A percentile compares a stretch with the other conserved stretches of the same genome.
Evolutionary conservation across 92 coral and sea anemone species (phyloP).

Genomic region (Actinostola sp.): DNA sequence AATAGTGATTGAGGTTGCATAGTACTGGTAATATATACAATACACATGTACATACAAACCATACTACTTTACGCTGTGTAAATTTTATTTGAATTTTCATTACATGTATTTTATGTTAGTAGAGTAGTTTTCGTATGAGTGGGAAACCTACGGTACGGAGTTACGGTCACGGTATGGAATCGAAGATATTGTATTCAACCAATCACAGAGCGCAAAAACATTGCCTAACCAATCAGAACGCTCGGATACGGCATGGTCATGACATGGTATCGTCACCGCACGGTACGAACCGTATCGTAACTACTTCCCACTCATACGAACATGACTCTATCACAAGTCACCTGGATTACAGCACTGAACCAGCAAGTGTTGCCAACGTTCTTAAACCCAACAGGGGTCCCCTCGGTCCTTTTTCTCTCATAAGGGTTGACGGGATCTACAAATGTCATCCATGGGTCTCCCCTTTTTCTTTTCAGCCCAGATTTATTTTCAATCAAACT

Average conservation of each 20-base stretch:
- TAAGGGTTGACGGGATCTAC: slow-evolving; percentile 92
- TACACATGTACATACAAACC: neutral
- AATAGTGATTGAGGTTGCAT: slow-evolving; percentile 35
- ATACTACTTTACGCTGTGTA: too few relatives aligned
- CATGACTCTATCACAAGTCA: slow-evolving; percentile 1
- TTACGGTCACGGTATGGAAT: too few relatives aligned
- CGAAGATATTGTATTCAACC: too few relatives aligned
- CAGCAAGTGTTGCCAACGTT: slow-evolving; percentile 96
- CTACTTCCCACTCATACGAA: neutral
- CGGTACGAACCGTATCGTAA: too few relatives aligned
- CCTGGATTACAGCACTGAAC: slow-evolving; percentile 98
- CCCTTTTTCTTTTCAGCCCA: slow-evolving; percentile 80
- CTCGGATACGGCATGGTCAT: neutral
- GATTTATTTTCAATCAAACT: slow-evolving; percentile 86
- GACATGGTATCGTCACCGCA: neutral
- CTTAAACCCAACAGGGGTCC: slow-evolving; percentile 87
- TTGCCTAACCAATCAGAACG: too few relatives aligned
- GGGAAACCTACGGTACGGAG: too few relatives aligned
- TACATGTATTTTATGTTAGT: too few relatives aligned
- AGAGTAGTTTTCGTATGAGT: too few relatives aligned
- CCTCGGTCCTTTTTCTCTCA: slow-evolving; percentile 78
- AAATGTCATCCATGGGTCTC: slow-evolving; percentile 83
- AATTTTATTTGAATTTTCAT: too few relatives aligned
- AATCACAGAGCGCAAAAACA: too few relatives aligned
- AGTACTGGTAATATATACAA: too few relatives aligned